Base-by-base conservation (phyloP, 2,888 invertebrate genomes). In the Pandemis corylana region DNA sequence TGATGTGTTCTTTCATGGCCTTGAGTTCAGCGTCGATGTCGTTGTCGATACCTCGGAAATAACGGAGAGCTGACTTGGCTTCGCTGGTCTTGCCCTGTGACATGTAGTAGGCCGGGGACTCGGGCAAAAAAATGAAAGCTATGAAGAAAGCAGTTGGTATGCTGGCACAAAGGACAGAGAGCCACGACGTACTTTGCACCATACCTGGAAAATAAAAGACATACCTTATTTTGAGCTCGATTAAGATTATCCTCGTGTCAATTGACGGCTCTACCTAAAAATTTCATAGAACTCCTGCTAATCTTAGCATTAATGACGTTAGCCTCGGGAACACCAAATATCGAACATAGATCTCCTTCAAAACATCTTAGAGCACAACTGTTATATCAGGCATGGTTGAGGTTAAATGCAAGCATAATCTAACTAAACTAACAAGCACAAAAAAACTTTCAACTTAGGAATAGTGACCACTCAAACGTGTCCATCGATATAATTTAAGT, bases 61-160 rank as follows among this genome's bases (percentile, higher is more conserved):
- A 96, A 20, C 92, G 87, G 72, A 97, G 83, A 0, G 96, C 95
- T 41, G 94, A 90, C 77, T 95, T 92, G 0, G 97, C 97, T 80
- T 96, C 96, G 49, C 90, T 86, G 56, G 85, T 87, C 80, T 95
- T 94, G 5, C 95, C 95, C 80, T 95, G 95, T 9, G 95, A 93
- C 83, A 95, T 89, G 49, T 96, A 87, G 84, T 95, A 96, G 5
- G 96, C 93, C 0, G 97, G 97, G 0, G 97, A 96, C 86, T 97
- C 97, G 0, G 97, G 97, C 75, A 97, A 93, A 77, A 96, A 95
- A n/a, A 95, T 93, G 84, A 96, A 95, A 0, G 90, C 92, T 0
- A 93, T 79, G 82, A 95, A 95, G 81, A 91, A 95, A 1, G 90
- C 87, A 4, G 92, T 85, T 0, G 95, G 94, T 66, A 94, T 84